Base-by-base conservation (phyloP, 2,113 vertebrate genomes). In the Azemiops feae region DNA sequence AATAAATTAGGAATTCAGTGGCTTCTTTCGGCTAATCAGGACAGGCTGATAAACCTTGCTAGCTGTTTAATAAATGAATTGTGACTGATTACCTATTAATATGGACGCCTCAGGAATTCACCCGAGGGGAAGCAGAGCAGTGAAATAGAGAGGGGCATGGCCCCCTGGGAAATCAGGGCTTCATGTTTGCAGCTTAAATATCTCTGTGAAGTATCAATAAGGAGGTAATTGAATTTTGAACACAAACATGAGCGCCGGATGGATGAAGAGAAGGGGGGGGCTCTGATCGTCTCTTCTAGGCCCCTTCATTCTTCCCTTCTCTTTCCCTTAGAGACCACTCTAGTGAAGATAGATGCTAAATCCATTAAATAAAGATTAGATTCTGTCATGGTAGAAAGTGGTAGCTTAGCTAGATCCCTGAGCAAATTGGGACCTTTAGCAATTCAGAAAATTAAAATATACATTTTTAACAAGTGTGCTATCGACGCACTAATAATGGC, bases 61-160 rank as follows among this genome's bases (percentile, higher is more conserved):
- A 98, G 98, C 98, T 98, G 98, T 98, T 99, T 99, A 99, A 99
- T 99, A 99, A 99, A 99, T 99, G 99, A 99, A 99, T 99, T 99
- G 99, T 99, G 99, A 99, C 99, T 99, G 99, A 99, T 99, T 99
- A 98, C 99, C 99, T 99, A 99, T 99, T 99, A 99, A 99, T 99
- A 99, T 99, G 99, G 98, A 99, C 98, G 99, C 98, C 98, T 99
- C 98, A 98, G 98, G 98, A 99, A 99, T 99, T 99, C 98, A 98
- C 98, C 97, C 97, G 96, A 93, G 98, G 98, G 97, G 98, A 98
- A 98, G 97, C 97, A 97, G 96, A 97, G 98, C 98, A 98, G 98
- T 99, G 99, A 99, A 99, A 99, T 99, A 99, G 99, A 99, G 99
- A 99, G 98, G 99, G 99, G 98, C 98, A 98, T 97, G 98, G 98